Evolutionary conservation across 2,797 vertebrate genomes (phyloP), one percentile per base, ranked within the genome.

Genomic region (Sciaenops ocellatus): DNA sequence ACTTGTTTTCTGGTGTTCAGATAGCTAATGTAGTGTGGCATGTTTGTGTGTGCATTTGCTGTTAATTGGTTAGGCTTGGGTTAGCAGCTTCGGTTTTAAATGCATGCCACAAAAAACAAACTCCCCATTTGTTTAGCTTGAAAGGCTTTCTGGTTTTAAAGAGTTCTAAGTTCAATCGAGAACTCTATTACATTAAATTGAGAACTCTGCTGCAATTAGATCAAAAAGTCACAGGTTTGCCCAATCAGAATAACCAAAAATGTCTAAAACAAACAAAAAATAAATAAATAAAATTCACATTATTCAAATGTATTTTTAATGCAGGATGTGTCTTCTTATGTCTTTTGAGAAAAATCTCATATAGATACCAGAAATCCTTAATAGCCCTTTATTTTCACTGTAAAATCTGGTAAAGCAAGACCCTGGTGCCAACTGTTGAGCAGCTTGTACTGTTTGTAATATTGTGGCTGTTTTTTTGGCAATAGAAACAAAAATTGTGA

Each of bases 21-120:
- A 13, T n/a, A 66, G n/a, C 24, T 34, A 11, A 24, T 44, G 5
- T 44, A 48, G 22, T 18, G 22, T 24, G 18, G 34, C 57, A 64
- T 79, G 68, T 34, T 67, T 77, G 65, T 22, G 7, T 6, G 5
- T 69, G 41, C 11, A 42, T 64, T 64, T 54, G n/a, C 22, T 20
- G 30, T 54, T 73, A 55, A 61, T 15, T 59, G 17, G 28, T 47
- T 16, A 20, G 22, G 71, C 52, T 63, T 64, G 20, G 41, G 48
- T 48, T 24, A 11, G 46, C 28, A 65, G 22, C 26, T 47, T 60
- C 65, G 60, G 41, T 41, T 44, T 46, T 16, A 9, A 48, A 63
- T 52, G 38, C 22, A 61, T 59, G 4, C 20, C 4, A 24, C 54
- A 46, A 59, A 48, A 60, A 62, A 54, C n/a, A 46, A 67, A 70